phyloP scores from a whole-genome alignment of 1,140 invertebrate species.

The Drosophila tani region DNA sequence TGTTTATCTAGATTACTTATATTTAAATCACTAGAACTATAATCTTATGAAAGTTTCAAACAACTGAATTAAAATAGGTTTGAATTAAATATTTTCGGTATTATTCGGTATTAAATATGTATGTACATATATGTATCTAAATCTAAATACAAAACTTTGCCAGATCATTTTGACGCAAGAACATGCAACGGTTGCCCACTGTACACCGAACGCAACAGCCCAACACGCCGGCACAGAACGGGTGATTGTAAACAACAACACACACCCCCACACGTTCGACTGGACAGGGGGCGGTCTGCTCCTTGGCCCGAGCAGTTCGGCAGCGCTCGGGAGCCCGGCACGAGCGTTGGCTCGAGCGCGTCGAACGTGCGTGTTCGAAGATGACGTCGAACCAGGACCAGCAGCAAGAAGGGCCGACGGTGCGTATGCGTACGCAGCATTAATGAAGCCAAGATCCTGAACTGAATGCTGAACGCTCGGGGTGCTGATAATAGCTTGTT shows the following conservation, averaged over 20 bases:
- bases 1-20: no score
- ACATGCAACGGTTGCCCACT: background rate
- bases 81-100: no score
- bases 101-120: no score
- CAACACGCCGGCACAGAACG: constrained; percentile 66
- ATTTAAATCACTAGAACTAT: no score
- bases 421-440: constrained; percentile 40
- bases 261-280: constrained; percentile 22
- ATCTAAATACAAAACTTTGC: no score
- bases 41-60: no score
- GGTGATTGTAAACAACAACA: constrained; percentile 75
- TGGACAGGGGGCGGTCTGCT: constrained; percentile 8
- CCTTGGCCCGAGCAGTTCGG: constrained; percentile 25
- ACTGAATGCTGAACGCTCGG: constrained; percentile 1
- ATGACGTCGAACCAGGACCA: constrained; percentile 66
- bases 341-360: constrained; percentile 41
- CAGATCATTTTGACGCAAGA: no score
- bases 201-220: constrained; percentile 66
- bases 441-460: constrained; percentile 11
- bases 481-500: constrained; percentile 17
- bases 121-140: no score
- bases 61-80: no score
- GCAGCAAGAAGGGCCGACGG: constrained; percentile 19
- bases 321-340: constrained; percentile 33
- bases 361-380: constrained; percentile 67